phyloP scores from a whole-genome alignment of 2,888 invertebrate species.

The Temnothorax rugatulus region DNA sequence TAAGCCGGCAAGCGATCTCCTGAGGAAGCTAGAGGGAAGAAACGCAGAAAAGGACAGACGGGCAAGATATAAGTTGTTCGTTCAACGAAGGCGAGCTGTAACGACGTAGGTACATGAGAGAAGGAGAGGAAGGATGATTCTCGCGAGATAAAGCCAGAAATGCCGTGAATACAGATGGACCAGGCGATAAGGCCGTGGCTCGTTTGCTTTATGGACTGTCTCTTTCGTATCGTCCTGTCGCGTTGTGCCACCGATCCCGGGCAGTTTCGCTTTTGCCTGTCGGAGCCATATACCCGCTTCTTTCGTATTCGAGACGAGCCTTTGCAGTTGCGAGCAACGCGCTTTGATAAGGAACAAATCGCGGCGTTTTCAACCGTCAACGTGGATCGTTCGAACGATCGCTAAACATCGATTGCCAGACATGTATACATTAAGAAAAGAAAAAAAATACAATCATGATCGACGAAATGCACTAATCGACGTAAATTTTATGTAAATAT shows the following conservation, averaged over 20 bases:
- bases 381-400: background rate
- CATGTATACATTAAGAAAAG: background rate
- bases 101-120: conserved; percentile 51
- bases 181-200: conserved; percentile 78
- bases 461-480: conserved; percentile 39
- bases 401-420: background rate
- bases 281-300: conserved; percentile 65
- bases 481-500: conserved; percentile 59
- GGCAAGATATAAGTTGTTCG: conserved; percentile 26
- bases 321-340: conserved; percentile 14
- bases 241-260: conserved; percentile 59
- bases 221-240: conserved; percentile 62
- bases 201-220: conserved; percentile 77
- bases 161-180: conserved; percentile 84
- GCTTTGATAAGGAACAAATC: conserved; percentile 40
- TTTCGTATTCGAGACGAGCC: conserved; percentile 36
- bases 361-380: background rate
- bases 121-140: conserved; percentile 36
- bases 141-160: conserved; percentile 79
- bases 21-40: conserved; percentile 60
- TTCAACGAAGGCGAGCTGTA: conserved; percentile 53
- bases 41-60: conserved; percentile 14
- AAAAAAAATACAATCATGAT: background rate
- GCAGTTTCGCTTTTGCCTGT: conserved; percentile 73
- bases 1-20: conserved; percentile 72